phyloP scores from a whole-genome alignment of 2,888 invertebrate genomes.

The Pyralis farinalis region DNA sequence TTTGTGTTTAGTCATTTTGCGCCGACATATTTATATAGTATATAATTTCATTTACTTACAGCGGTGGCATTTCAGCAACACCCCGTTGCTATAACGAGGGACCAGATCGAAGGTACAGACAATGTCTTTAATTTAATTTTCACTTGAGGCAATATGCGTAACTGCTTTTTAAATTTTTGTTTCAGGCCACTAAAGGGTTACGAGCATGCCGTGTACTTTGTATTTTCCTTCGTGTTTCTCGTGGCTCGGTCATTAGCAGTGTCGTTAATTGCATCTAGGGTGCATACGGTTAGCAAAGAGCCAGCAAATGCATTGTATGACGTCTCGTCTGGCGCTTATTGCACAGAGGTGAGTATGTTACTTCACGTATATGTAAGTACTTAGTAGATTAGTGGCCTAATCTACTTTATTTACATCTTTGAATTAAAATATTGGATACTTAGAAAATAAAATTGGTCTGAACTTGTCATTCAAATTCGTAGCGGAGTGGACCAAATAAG shows the following conservation, averaged over 20 bases:
- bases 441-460: too few relatives aligned
- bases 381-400: too few relatives aligned
- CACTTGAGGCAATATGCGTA: too few relatives aligned
- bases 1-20: too few relatives aligned
- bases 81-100: slow-evolving; percentile 30
- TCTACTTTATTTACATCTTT: too few relatives aligned
- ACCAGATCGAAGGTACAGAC: slow-evolving; percentile 25
- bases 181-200: slow-evolving; percentile 54
- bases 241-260: slow-evolving; percentile 81
- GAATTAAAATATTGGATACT: too few relatives aligned
- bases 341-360: slow-evolving; percentile 81
- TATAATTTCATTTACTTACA: slow-evolving; percentile 28
- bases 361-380: too few relatives aligned
- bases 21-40: too few relatives aligned
- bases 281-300: slow-evolving; percentile 76
- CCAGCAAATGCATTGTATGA: slow-evolving; percentile 79
- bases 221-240: slow-evolving; percentile 83
- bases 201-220: slow-evolving; percentile 82
- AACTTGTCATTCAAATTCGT: too few relatives aligned
- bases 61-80: slow-evolving; percentile 39
- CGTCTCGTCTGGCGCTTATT: slow-evolving; percentile 80
- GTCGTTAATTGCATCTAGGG: slow-evolving; percentile 76
- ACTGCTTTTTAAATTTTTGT: slow-evolving; percentile 7
- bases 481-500: too few relatives aligned
- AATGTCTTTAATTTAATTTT: too few relatives aligned